A percentile compares a stretch with the other conserved stretches of the same genome.
Evolutionary conservation across 2,113 vertebrate species (phyloP).

Genomic region (Bos taurus): ARS-UCD2.0 NC_037357.1:127520501-127521000

Average conservation of each 20-base stretch:
- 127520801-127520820: background rate
- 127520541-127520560: rapidly evolving
- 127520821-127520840: background rate
- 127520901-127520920: background rate
- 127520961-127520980: background rate
- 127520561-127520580: too few relatives aligned
- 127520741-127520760: background rate
- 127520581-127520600: too few relatives aligned
- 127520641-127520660: background rate
- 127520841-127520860: background rate
- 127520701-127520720: background rate
- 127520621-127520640: background rate
- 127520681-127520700: background rate
- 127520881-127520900: background rate
- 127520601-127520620: too few relatives aligned
- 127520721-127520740: background rate
- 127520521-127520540: too few relatives aligned
- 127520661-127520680: background rate
- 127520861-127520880: background rate
- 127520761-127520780: background rate
- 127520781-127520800: background rate
- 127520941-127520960: background rate
- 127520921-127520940: background rate
- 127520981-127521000: background rate
- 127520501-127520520: too few relatives aligned